Percentiles rank a stretch among this genome's conserved stretches.
Conservation (phyloP, 2,113 vertebrate species). For the Garra rufa region DNA sequence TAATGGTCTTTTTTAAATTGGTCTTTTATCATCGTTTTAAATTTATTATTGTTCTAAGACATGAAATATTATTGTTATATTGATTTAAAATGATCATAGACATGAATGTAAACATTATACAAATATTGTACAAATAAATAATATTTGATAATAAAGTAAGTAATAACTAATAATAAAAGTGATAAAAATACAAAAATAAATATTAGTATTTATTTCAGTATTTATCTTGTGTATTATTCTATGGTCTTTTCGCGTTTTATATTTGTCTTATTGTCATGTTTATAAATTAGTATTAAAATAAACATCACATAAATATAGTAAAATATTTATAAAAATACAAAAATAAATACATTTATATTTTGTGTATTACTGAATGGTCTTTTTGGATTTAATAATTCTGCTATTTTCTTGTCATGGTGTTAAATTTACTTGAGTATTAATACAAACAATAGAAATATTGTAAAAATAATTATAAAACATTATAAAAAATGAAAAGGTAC, state of each 20-base stretch:
- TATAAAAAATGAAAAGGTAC: not conserved
- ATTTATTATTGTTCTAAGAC: too few relatives aligned
- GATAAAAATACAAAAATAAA: not conserved
- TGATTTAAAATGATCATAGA: not conserved
- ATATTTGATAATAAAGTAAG: too few relatives aligned
- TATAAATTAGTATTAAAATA: not conserved
- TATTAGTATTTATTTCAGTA: too few relatives aligned
- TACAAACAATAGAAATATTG: not conserved
- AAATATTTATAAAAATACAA: not conserved
- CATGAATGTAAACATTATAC: too few relatives aligned
- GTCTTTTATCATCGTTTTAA: not conserved
- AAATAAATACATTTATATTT: not conserved
- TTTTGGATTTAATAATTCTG: not conserved
- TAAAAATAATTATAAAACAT: not conserved
- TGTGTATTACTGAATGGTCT: not conserved
- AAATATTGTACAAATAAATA: too few relatives aligned
- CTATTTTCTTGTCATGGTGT: not conserved
- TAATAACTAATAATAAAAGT: too few relatives aligned
- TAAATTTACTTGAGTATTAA: not conserved
- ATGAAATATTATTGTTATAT: not conserved
- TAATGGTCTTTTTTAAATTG: not conserved
- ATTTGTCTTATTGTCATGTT: not conserved
- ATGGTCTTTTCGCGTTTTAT: not conserved
- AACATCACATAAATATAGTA: not conserved
- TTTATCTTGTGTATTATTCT: not conserved